These are phyloP conservation scores for Harpalus rubripes DNA, from an alignment of 2,888 invertebrate genomes.

Conservation along the genomic window DNA sequence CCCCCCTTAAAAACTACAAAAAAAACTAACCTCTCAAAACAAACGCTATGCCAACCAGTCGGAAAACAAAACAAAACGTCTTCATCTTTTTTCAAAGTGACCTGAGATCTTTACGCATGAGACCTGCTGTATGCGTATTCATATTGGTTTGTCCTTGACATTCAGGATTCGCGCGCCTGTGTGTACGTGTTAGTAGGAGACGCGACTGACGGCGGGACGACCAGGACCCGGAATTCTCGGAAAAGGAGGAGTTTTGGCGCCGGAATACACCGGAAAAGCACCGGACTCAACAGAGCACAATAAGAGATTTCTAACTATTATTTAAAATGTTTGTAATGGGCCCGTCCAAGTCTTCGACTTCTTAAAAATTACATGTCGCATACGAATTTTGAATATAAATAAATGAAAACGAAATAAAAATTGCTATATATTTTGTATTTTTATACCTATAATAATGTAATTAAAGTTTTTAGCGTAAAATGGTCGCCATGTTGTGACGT, in stretches of 20 bases:
- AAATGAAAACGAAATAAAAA: no score
- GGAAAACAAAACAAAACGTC: constrained; percentile 9
- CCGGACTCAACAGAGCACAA: neutral
- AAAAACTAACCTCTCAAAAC: constrained; percentile 1
- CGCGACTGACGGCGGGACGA: neutral
- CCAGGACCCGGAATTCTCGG: constrained; percentile 13
- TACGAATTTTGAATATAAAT: no score
- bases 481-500: no score
- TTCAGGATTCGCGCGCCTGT: constrained; percentile 1
- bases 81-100: neutral
- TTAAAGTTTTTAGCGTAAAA: no score
- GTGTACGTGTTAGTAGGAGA: neutral
- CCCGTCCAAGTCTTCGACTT: no score
- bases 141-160: constrained; percentile 9
- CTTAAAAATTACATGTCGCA: no score
- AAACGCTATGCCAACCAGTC: neutral
- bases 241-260: neutral
- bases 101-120: constrained; percentile 10
- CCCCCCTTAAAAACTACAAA: neutral
- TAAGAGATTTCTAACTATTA: no score
- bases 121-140: neutral
- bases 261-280: neutral
- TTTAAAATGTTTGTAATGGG: no score
- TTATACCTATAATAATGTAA: no score
- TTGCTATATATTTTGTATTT: no score